A percentile compares a stretch with the other conserved stretches of the same genome.
Conservation (phyloP, 2,888 invertebrate genomes). For the Oeneis ivallda region DNA sequence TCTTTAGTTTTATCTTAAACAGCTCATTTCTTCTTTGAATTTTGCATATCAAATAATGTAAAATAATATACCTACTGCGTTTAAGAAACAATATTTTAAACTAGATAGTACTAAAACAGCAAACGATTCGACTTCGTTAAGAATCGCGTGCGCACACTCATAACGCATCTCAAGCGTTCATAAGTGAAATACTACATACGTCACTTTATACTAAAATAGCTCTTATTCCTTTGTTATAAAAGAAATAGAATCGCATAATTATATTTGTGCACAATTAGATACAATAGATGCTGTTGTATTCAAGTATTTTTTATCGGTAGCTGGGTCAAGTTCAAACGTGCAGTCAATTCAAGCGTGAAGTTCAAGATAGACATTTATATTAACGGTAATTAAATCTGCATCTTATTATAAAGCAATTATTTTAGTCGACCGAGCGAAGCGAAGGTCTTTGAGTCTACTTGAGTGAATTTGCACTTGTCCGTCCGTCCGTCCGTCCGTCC, state of each 20-base stretch:
- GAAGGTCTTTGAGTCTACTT: too few relatives aligned
- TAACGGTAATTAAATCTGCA: slow-evolving; percentile 26
- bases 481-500: too few relatives aligned
- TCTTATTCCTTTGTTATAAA: background rate
- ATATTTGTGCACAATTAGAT: slow-evolving; percentile 14
- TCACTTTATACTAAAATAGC: slow-evolving; percentile 3
- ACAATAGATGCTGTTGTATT: slow-evolving; percentile 30
- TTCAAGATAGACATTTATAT: slow-evolving; percentile 35
- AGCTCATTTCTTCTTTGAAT: too few relatives aligned
- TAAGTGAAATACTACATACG: slow-evolving; percentile 1
- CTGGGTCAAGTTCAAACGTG: slow-evolving; percentile 50
- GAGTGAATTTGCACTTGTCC: too few relatives aligned
- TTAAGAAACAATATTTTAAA: slow-evolving; percentile 14
- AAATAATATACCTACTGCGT: too few relatives aligned
- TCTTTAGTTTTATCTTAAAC: too few relatives aligned
- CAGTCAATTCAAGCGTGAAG: slow-evolving; percentile 47
- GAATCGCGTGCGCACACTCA: slow-evolving; percentile 24
- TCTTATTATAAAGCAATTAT: slow-evolving; percentile 3
- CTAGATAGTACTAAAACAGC: slow-evolving; percentile 7
- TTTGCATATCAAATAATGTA: too few relatives aligned
- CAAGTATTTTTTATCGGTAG: slow-evolving; percentile 37
- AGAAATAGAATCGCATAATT: background rate
- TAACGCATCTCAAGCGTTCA: slow-evolving; percentile 25
- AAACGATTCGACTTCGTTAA: slow-evolving; percentile 19
- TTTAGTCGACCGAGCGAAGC: too few relatives aligned